phyloP scores from a whole-genome alignment of 1,140 invertebrate species.

The Drosophila virilis region DNA sequence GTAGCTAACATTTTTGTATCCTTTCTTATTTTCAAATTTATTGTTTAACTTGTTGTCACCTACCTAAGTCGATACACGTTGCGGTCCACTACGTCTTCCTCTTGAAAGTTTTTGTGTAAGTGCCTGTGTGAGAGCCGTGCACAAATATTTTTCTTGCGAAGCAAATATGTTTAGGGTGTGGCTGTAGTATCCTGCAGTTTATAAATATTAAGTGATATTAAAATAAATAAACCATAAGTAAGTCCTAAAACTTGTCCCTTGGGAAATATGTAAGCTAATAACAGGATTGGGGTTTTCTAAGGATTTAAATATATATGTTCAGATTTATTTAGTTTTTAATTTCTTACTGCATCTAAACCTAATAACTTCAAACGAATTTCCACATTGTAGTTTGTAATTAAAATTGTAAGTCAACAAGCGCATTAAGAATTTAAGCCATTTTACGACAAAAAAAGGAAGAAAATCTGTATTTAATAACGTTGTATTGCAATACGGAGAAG shows the following conservation, averaged over 20 bases:
- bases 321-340: not conserved
- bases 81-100: too few species aligned
- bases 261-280: not conserved
- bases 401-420: not conserved
- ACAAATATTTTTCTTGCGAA: constrained; percentile 5
- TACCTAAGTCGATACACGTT: too few species aligned
- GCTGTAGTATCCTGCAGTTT: constrained; percentile 10
- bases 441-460: not conserved
- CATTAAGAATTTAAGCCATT: not conserved
- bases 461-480: not conserved
- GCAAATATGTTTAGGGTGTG: constrained; percentile 43
- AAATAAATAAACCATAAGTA: not conserved
- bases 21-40: too few species aligned
- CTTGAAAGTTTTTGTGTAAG: not conserved
- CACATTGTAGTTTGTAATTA: too few species aligned
- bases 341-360: too few species aligned
- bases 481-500: not conserved
- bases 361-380: too few species aligned
- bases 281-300: not conserved
- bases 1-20: too few species aligned
- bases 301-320: not conserved
- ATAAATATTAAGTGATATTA: not conserved
- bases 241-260: not conserved
- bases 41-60: too few species aligned
- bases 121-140: not conserved